A percentile compares a stretch with the other conserved stretches of the same genome.
phyloP scores from a whole-genome alignment of 92 coral and sea anemone genomes.

The Paragorgia papillata region DNA sequence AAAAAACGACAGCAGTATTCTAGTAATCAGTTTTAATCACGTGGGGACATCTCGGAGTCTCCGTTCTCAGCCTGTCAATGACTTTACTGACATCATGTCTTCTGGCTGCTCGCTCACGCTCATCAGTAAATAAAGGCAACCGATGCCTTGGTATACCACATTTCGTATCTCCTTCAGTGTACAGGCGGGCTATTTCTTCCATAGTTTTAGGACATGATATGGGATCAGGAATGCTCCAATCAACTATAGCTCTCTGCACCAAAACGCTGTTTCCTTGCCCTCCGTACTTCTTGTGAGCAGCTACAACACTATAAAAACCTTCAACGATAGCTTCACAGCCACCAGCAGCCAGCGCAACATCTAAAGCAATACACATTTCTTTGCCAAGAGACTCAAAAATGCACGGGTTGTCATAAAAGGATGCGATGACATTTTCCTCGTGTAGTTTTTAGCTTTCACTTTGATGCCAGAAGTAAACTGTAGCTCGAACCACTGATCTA shows the following conservation, averaged over 20 bases:
- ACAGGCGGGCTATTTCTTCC: conserved; percentile 14
- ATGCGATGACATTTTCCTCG: conserved; percentile 17
- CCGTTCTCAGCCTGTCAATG: conserved; percentile 13
- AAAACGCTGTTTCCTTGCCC: conserved; percentile 31
- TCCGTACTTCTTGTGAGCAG: conserved; percentile 35
- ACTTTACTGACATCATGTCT: conserved; percentile 20
- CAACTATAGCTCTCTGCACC: conserved; percentile 37
- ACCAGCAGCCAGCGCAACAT: conserved; percentile 33
- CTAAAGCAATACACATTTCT: conserved; percentile 39
- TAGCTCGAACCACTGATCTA: conserved; percentile 36
- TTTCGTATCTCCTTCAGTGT: conserved; percentile 16
- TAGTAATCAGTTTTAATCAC: background rate
- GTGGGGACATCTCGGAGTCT: conserved; percentile 20
- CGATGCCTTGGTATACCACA: conserved; percentile 10
- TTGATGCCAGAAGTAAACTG: conserved; percentile 28
- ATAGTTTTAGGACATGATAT: conserved; percentile 24
- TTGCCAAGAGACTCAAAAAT: conserved; percentile 35
- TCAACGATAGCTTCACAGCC: conserved; percentile 43
- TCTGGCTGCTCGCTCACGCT: conserved; percentile 18
- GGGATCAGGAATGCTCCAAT: conserved; percentile 30
- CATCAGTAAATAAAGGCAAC: conserved; percentile 13
- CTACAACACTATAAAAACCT: conserved; percentile 29
- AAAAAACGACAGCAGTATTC: no score
- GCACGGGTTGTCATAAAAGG: conserved; percentile 19
- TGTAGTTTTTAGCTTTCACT: conserved; percentile 12